Base-by-base conservation (phyloP, 2,113 vertebrate species). In the Bubo blakistoni region DNA sequence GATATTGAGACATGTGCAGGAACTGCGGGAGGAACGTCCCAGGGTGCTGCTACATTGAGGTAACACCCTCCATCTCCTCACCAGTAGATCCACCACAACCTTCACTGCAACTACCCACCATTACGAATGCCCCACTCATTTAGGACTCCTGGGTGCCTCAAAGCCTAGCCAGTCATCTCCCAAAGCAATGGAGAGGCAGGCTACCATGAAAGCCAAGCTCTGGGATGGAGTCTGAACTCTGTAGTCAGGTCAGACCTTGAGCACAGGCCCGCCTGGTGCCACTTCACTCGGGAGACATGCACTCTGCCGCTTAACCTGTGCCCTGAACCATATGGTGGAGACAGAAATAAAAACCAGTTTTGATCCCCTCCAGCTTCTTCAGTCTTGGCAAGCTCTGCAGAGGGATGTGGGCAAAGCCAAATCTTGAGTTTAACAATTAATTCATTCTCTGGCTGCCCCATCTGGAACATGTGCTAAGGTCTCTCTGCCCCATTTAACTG, bases 401-500 rank as follows among this genome's bases (percentile, higher is more conserved):
- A 94, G 51, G 38, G 15, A 82, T 74, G 81, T 67, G 86, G 81
- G 62, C 62, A 90, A 96, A 90, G 89, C 70, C 92, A 96, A 80
- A 89, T 73, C 54, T 79, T 46, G 70, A 95, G 46, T 72, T 86
- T 58, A 88, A 38, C 65, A 82, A 74, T 90, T 77, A 86, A 88
- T 88, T 88, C 2, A 85, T 86, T 87, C 42, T 77, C 81, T 94
- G 84, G 57, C 71, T 80, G 78, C 38, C 51, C 84, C n/a, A 26
- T 51, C 18, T 85, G 71, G 87, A 92, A 90, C 84, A 90, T 1
- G 6, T 58, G n/a, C 55, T 82, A 70, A 94, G 87, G 85, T 95
- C 91, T 95, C 78, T 91, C 91, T 92, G 94, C 78, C 74, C 87
- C 59, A 46, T 82, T 97, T 90, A 94, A 96, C 57, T 81, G 29